Conservation (phyloP, 2,888 invertebrate species). For the Antheraea yamamai region DNA sequence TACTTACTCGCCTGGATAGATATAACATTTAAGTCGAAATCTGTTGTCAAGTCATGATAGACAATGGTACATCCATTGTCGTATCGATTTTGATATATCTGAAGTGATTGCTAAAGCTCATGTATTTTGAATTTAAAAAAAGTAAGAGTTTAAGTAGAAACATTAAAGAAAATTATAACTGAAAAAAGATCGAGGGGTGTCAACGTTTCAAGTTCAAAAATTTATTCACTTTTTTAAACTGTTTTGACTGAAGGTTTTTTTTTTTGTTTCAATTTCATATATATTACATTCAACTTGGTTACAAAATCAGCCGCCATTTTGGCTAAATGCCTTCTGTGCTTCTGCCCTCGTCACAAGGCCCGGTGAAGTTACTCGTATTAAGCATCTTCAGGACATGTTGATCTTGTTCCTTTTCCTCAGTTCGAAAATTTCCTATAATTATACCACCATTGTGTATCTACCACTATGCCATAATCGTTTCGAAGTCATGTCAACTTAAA, state of each 20-base stretch:
- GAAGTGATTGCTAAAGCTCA: background rate
- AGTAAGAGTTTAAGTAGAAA: background rate
- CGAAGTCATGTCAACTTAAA: background rate
- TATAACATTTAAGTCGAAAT: background rate
- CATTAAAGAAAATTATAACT: background rate
- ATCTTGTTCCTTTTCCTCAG: too few relatives aligned
- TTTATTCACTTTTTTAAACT: background rate
- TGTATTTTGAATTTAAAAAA: background rate
- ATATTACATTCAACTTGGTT: too few relatives aligned
- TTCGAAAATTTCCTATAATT: too few relatives aligned
- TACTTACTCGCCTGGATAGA: too few relatives aligned
- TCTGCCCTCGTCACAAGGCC: too few relatives aligned
- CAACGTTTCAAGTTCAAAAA: background rate
- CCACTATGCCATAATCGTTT: background rate
- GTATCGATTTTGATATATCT: background rate
- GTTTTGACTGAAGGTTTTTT: background rate
- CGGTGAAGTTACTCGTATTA: too few relatives aligned
- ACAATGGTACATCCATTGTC: too few relatives aligned
- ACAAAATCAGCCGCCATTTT: too few relatives aligned
- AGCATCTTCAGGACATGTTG: too few relatives aligned
- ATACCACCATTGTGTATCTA: background rate
- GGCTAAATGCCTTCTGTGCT: too few relatives aligned
- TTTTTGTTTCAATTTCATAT: too few relatives aligned
- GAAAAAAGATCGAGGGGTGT: background rate
- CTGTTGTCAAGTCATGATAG: background rate